A percentile compares a stretch with the other conserved stretches of the same genome.
Evolutionary conservation across 2,888 invertebrate species (phyloP).

Genomic region (Axea sp.): DNA sequence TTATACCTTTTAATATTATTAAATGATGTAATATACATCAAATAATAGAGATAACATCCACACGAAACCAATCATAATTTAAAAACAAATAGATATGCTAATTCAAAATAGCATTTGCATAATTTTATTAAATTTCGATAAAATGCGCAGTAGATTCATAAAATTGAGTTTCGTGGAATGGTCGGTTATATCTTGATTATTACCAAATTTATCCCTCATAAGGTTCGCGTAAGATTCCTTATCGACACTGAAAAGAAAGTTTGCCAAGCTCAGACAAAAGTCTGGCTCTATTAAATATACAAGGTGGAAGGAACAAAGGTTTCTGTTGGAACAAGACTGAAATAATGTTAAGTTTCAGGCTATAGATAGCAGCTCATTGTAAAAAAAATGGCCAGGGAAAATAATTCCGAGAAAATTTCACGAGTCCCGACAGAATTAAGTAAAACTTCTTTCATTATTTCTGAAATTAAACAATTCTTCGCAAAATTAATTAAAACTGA

Average conservation of each 20-base stretch:
- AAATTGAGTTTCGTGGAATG: slow-evolving; percentile 29
- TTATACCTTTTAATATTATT: too few relatives aligned
- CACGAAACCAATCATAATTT: slow-evolving; percentile 8
- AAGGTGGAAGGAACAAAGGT: slow-evolving; percentile 49
- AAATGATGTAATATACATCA: too few relatives aligned
- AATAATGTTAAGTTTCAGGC: slow-evolving; percentile 47
- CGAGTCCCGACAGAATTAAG: slow-evolving; percentile 14
- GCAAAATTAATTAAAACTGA: slow-evolving; percentile 40
- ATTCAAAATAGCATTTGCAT: slow-evolving; percentile 23
- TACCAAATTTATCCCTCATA: slow-evolving; percentile 51
- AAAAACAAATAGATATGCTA: slow-evolving; percentile 37
- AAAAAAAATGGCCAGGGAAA: slow-evolving; percentile 34
- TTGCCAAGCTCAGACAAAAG: slow-evolving; percentile 53
- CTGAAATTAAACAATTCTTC: slow-evolving; percentile 16
- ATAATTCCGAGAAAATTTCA: slow-evolving; percentile 25
- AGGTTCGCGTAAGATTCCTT: slow-evolving; percentile 53
- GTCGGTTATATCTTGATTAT: slow-evolving; percentile 51
- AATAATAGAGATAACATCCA: slow-evolving; percentile 15
- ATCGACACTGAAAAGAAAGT: slow-evolving; percentile 52
- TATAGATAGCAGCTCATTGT: slow-evolving; percentile 37
- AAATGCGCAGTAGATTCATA: slow-evolving; percentile 16
- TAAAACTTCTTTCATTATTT: slow-evolving; percentile 43
- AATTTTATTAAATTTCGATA: slow-evolving; percentile 54
- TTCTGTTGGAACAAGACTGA: slow-evolving; percentile 50
- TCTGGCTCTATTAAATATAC: slow-evolving; percentile 55